Conservation (phyloP, 2,888 invertebrate species). For the Megalurothrips usitatus region DNA sequence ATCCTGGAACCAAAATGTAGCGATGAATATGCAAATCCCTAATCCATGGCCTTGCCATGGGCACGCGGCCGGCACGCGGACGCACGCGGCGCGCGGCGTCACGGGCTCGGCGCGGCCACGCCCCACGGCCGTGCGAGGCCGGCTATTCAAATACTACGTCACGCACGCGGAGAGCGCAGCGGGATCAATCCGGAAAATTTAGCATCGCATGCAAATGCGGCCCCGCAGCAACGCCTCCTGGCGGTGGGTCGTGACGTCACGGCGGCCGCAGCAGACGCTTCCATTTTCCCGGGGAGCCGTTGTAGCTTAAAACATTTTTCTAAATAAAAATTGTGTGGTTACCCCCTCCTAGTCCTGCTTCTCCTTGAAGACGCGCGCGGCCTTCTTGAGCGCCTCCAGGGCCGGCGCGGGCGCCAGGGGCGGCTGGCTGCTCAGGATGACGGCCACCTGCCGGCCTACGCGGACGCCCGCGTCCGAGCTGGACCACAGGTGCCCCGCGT, state of each 20-base stretch:
- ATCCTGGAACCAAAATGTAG: not conserved
- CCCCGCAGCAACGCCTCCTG: not conserved
- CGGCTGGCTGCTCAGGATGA: not conserved
- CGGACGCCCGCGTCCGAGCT: not conserved
- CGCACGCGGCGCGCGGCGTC: not conserved
- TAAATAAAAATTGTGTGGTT: too few species aligned
- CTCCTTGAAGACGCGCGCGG: not conserved
- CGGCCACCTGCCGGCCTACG: not conserved
- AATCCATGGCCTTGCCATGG: not conserved
- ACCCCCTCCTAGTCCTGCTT: not conserved
- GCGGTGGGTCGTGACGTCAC: too few species aligned
- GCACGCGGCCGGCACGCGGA: not conserved
- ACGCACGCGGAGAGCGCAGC: too few species aligned
- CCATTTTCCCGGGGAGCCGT: too few species aligned
- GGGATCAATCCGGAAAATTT: not conserved
- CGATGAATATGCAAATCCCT: slow-evolving; percentile 4
- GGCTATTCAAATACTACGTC: not conserved
- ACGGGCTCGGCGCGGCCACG: not conserved
- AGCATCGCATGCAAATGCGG: not conserved
- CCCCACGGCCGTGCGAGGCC: not conserved
- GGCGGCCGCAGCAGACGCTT: too few species aligned
- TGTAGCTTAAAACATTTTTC: too few species aligned
- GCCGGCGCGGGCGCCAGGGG: not conserved
- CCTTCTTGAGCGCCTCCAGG: not conserved
- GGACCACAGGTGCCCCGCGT: not conserved